Conservation (phyloP, 1,140 invertebrate genomes). For the Heliconius himera region DNA sequence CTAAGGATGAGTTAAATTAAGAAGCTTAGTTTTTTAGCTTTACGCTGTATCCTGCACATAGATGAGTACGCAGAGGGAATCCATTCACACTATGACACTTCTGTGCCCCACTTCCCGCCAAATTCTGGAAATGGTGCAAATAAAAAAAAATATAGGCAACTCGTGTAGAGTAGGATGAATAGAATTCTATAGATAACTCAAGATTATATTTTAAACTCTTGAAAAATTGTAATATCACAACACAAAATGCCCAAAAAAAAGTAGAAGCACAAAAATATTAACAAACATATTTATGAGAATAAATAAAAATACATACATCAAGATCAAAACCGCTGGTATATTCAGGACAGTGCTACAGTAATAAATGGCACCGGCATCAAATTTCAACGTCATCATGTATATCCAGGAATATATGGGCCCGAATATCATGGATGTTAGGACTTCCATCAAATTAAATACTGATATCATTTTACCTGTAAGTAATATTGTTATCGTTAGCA, state of each 20-base stretch:
- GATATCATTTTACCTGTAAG: constrained; percentile 67
- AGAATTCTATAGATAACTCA: no score
- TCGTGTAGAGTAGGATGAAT: no score
- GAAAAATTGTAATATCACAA: not conserved
- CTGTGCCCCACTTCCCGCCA: no score
- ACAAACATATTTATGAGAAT: not conserved
- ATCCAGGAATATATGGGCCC: constrained; percentile 68
- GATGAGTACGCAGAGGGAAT: no score
- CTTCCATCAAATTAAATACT: constrained; percentile 69
- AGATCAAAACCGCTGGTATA: constrained; percentile 58
- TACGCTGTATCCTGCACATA: no score
- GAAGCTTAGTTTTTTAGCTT: no score
- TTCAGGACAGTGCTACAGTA: constrained; percentile 61
- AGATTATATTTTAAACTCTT: no score
- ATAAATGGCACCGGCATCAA: constrained; percentile 60
- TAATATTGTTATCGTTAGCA: no score
- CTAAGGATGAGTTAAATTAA: no score
- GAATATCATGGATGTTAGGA: constrained; percentile 67
- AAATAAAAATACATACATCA: constrained; percentile 51
- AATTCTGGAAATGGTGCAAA: no score
- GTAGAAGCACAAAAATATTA: not conserved
- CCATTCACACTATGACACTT: no score
- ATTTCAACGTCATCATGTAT: constrained; percentile 62
- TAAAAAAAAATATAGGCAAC: no score
- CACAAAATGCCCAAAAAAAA: not conserved